Base-by-base conservation (phyloP, 2,797 vertebrate species). In the Austrolebias charrua region DNA sequence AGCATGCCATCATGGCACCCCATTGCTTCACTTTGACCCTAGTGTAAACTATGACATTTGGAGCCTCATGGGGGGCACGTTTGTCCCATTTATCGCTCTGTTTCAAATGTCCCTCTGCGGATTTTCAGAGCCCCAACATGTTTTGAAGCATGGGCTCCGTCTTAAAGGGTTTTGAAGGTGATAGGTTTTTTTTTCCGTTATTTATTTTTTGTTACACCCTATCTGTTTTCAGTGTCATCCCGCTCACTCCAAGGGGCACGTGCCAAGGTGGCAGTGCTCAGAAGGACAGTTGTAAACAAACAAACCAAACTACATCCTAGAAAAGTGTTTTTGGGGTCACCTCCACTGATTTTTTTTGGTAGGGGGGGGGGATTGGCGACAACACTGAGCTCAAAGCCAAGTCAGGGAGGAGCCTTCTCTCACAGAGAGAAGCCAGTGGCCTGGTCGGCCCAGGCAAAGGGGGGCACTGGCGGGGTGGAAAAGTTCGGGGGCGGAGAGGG, bases 341-440 rank as follows among this genome's bases (percentile, higher is more conserved):
- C 96, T 98, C 95, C 96, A 95, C 90, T 18, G 69, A 76, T 82
- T 84, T 77, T n/a, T n/a, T 83, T 76, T 80, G 24, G 24, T 24
- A n/a, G 96, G 92, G 95, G 95, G 7, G 33, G 33, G 33, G 33
- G 10, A 94, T 88, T 89, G 94, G 95, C 95, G 95, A 96, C 95
- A 96, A 94, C 94, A 92, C 91, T 84, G 79, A 94, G 92, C 92
- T 93, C 91, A 88, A 93, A 96, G 95, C 95, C 95, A 96, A 95
- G 93, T 94, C 92, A 92, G 94, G 93, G 94, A 95, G 94, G 94
- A 94, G 94, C 92, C 94, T 94, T 92, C 87, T 94, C 83, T 94
- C 94, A 87, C 94, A 91, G 94, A 94, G 93, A 93, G 95, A 93
- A 91, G 94, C 93, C 91, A 83, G 93, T 93, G 95, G 95, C 95